These are phyloP conservation scores for Ormyrus pomaceus DNA, from an alignment of 2,888 invertebrate species.

Conservation along the genomic window DNA sequence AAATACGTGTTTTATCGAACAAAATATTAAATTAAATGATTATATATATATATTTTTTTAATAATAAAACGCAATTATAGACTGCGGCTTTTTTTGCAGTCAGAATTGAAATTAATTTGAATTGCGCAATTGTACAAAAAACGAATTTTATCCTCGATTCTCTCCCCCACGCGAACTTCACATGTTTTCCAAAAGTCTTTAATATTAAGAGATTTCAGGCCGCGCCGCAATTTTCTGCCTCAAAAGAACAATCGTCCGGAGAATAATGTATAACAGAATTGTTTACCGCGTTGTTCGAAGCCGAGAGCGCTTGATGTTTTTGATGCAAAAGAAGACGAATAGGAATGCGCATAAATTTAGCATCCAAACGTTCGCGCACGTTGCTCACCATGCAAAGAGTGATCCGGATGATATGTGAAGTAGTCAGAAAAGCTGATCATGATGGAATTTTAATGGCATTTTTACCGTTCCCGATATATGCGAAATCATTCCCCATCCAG, in stretches of 20 bases:
- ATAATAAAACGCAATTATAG: background rate
- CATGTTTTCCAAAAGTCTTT: background rate
- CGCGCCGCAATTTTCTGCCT: constrained; percentile 20
- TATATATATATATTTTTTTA: background rate
- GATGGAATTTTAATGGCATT: constrained; percentile 71
- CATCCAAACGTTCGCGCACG: constrained; percentile 43
- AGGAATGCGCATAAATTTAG: constrained; percentile 69
- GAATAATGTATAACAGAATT: constrained; percentile 55
- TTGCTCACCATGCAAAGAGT: constrained; percentile 53
- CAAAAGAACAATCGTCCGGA: constrained; percentile 50
- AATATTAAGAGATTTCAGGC: constrained; percentile 39
- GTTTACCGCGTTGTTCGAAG: constrained; percentile 47
- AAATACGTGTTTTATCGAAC: background rate
- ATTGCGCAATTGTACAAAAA: too few species aligned
- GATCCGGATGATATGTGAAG: constrained; percentile 56
- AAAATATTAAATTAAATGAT: constrained; percentile 14
- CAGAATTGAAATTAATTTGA: constrained; percentile 1
- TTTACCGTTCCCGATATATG: constrained; percentile 61
- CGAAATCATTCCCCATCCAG: constrained; percentile 62
- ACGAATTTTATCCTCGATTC: too few species aligned
- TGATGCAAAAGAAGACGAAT: constrained; percentile 58
- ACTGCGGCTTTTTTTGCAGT: background rate
- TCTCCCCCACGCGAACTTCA: too few species aligned
- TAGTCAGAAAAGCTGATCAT: constrained; percentile 63
- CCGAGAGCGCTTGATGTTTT: constrained; percentile 48